A percentile compares a stretch with the other conserved stretches of the same genome.
phyloP scores from a whole-genome alignment of 2,888 invertebrate genomes.

The Synergus laeviventris region DNA sequence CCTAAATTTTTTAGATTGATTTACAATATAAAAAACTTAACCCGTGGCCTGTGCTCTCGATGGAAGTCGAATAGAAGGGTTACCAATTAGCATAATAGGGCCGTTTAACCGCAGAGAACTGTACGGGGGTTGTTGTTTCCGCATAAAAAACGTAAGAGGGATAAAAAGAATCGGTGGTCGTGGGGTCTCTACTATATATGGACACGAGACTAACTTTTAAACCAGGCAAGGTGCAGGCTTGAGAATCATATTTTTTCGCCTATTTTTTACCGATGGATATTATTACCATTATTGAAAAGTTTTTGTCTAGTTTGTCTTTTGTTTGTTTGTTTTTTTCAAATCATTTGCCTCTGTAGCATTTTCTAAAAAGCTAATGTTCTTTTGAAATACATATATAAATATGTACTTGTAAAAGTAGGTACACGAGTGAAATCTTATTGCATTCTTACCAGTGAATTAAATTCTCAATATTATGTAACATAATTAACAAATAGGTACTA shows the following conservation, averaged over 20 bases:
- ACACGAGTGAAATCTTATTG: background rate
- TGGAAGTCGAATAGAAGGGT: slow-evolving; percentile 19
- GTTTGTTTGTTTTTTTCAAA: background rate
- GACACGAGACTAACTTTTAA: background rate
- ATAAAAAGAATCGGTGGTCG: slow-evolving; percentile 9
- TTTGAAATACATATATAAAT: background rate
- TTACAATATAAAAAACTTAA: background rate
- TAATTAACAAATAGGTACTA: background rate
- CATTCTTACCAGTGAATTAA: too few relatives aligned
- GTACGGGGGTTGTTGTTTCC: background rate
- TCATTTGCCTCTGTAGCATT: background rate
- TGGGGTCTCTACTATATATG: background rate
- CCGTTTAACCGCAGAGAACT: slow-evolving; percentile 22
- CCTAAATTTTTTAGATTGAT: slow-evolving; percentile 2
- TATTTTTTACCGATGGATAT: background rate
- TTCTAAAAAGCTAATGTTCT: background rate
- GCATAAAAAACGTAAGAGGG: slow-evolving; percentile 10
- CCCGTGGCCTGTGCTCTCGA: background rate
- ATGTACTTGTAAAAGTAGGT: background rate
- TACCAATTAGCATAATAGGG: slow-evolving; percentile 37
- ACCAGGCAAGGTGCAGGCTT: background rate
- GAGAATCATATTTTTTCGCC: background rate
- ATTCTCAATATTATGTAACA: too few relatives aligned
- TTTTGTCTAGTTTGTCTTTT: too few relatives aligned
- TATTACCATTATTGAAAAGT: background rate